Evolutionary conservation across 2,797 vertebrate genomes (phyloP).

Genomic region (Poeciliopsis paucimaculata): DNA sequence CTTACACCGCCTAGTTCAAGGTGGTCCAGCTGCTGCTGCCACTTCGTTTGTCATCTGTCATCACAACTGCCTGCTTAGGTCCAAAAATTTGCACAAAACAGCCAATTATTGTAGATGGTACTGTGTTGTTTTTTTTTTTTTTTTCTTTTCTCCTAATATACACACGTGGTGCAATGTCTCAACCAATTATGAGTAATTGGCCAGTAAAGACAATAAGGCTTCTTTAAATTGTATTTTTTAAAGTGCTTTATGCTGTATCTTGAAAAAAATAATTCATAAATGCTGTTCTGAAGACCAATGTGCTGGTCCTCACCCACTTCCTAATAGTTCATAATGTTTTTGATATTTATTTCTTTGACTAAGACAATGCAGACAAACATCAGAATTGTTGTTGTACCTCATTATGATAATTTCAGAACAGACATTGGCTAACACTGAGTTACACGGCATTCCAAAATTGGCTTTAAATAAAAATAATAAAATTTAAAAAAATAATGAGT

Average conservation of each 20-base stretch:
- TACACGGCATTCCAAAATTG: background rate
- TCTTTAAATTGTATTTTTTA: background rate
- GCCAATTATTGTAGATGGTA: conserved; percentile 11
- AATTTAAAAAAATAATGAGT: background rate
- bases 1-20: conserved; percentile 49
- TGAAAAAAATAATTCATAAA: background rate
- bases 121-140: background rate
- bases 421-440: too few species aligned
- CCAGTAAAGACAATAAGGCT: background rate
- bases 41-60: conserved; percentile 33
- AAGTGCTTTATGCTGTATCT: background rate
- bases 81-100: conserved; percentile 14
- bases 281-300: background rate
- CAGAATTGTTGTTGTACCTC: background rate
- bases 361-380: too few species aligned
- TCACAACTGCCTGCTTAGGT: conserved; percentile 19
- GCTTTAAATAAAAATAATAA: background rate
- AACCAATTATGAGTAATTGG: background rate
- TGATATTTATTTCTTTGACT: too few species aligned
- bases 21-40: conserved; percentile 5
- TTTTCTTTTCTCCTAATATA: background rate
- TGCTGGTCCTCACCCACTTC: background rate
- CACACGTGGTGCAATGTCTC: background rate
- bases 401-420: background rate
- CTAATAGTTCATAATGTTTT: background rate